Evolutionary conservation across 2,888 invertebrate genomes (phyloP), one percentile per base, ranked within the genome.

Genomic region (Adineta ricciae): DNA sequence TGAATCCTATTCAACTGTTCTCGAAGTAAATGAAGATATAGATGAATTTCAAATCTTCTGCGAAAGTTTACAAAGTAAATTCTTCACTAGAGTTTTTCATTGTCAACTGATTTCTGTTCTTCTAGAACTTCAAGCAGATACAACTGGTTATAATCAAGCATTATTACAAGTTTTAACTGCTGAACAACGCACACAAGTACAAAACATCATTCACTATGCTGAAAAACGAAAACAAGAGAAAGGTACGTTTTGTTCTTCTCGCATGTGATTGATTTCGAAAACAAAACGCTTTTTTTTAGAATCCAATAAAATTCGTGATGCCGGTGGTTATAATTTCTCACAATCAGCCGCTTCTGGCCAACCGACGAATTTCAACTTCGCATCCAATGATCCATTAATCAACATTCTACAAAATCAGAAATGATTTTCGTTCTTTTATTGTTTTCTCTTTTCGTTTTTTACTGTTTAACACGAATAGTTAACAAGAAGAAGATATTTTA

Each of bases 31-130:
- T 87, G 94, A 95, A 88, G 93, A 88, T 21, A 91, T 93, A 86
- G 97, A 97, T 89, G 97, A 98, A 92, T 98, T 96, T 90, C 93
- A 96, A 87, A 93, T 94, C 87, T 98, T 98, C 91, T 96, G 96
- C 91, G 94, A 94, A 91, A 93, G 95, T 27, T 87, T 92, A 84
- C 88, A 90, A 78, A 78, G 78, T 78, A 78, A 36, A n/a, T n/a
- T 46, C 8, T 41, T 41, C 16, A 38, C 0, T n/a, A 7, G 0
- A 32, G n/a, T 32, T 41, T 5, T 41, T 24, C n/a, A 24, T 2
- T 41, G 1, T 41, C 21, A 16, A 21, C 38, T 73, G 2, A 36
- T 19, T 38, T 73, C 21, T 38, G 19, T 56, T 19, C 50, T 1
- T 11, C 11, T 46, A 78, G 78, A 83, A 7, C 50, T 84, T 36